Evolutionary conservation across 1,140 invertebrate species (phyloP), one percentile per base, ranked within the genome.

Genomic region (Coboldia fuscipes): DNA sequence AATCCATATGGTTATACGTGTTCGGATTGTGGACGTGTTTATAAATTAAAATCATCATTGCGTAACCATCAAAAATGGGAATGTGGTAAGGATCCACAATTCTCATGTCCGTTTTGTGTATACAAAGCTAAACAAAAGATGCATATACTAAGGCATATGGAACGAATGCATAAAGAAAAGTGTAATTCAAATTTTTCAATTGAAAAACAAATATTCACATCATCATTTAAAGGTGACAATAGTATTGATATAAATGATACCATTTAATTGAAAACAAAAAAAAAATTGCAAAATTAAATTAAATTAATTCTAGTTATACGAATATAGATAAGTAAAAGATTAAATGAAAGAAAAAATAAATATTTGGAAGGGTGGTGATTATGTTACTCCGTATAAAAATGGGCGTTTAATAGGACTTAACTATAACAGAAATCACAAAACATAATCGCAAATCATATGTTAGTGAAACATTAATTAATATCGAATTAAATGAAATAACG

Each of bases 31-130:
- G 78, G 76, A 30, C 65, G 78, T 28, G 68, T 77, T 30, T 84
- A 84, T 57, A 83, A 83, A 50, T 62, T 83, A 30, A 82, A 82
- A 56, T 81, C 76, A 38, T 82, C 77, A 43, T 59, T 84, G 46
- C 62, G 78, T 16, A 84, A 82, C 49, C 78, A 83, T 50, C 77
- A 82, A 57, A 82, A 83, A 51, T 84, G 78, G 78, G 79, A 84
- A 51, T 84, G 79, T 53, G 77, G 75, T 41, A 80, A 79, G 54
- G 76, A 81, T 52, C 76, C 77, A 2, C 75, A 80, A 50, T 82
- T 81, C 49, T 72, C 75, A 44, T 82, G 78, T 54, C 74, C 74
- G 4, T 76, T 76, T 54, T 82, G 78, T 53, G 72, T 78, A 8
- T 81, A 82, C 52, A 64, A 73, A 38, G 76, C 76, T 40, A 82